A percentile compares a stretch with the other conserved stretches of the same genome.
Conservation (phyloP, 2,888 invertebrate species). For the Empis livida region DNA sequence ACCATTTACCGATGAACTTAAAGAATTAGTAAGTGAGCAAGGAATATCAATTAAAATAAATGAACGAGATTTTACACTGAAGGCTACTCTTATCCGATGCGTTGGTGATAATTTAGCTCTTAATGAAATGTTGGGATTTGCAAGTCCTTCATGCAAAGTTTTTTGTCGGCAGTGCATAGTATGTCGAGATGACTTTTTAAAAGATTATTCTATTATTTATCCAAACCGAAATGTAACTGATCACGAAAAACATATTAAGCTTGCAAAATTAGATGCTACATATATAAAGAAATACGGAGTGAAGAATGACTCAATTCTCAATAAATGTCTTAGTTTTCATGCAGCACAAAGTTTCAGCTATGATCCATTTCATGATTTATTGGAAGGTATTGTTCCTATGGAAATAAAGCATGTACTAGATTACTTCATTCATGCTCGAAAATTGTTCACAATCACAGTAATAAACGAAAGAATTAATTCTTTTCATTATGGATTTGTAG, state of each 20-base stretch:
- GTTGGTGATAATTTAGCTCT: conserved; percentile 3
- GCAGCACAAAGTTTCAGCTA: neutral
- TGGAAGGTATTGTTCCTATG: conserved; percentile 3
- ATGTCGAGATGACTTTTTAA: neutral
- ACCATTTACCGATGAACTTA: conserved; percentile 5
- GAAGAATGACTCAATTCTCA: neutral
- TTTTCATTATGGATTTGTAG: conserved; percentile 1
- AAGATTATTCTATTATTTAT: neutral
- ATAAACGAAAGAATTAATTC: neutral
- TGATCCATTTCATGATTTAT: conserved; percentile 3
- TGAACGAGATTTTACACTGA: neutral
- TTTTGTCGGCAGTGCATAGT: conserved; percentile 2
- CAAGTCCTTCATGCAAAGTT: neutral
- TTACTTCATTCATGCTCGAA: neutral
- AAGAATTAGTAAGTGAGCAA: neutral
- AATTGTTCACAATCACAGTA: neutral
- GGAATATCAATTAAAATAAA: neutral
- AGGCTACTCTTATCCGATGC: neutral
- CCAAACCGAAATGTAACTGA: neutral
- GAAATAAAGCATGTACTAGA: conserved; percentile 2
- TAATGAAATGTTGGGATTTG: neutral
- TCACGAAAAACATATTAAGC: neutral
- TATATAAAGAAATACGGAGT: neutral
- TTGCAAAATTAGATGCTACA: neutral
- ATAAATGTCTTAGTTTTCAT: neutral